Evolutionary conservation across 1,140 invertebrate genomes (phyloP).

Genomic region (Lepidurus packardi): DNA sequence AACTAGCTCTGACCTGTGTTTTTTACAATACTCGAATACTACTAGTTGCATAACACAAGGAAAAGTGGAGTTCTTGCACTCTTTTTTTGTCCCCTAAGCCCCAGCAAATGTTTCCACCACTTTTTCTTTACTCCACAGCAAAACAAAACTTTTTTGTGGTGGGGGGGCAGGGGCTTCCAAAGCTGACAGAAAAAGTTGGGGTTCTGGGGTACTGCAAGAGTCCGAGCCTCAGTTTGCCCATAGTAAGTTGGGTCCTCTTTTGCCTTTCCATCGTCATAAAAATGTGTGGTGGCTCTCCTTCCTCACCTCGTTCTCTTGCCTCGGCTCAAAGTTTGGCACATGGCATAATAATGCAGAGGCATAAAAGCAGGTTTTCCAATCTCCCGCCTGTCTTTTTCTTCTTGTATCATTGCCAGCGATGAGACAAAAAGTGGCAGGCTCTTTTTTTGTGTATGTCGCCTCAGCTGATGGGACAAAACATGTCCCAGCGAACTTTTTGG

Average conservation of each 20-base stretch:
- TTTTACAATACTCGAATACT: too few species aligned
- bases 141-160: too few species aligned
- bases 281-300: background rate
- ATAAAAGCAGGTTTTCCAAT: conserved; percentile 11
- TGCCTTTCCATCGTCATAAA: background rate
- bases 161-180: too few species aligned
- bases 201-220: too few species aligned
- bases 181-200: too few species aligned
- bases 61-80: too few species aligned
- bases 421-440: background rate
- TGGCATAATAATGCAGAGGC: background rate
- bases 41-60: too few species aligned
- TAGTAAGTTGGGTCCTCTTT: background rate
- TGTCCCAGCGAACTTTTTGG: conserved; percentile 6
- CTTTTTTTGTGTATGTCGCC: background rate
- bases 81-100: too few species aligned
- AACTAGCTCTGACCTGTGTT: too few species aligned
- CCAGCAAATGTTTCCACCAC: too few species aligned
- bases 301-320: background rate
- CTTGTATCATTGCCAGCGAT: conserved; percentile 14
- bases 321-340: background rate
- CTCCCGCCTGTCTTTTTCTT: background rate
- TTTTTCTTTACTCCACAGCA: too few species aligned
- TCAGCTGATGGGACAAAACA: conserved; percentile 21
- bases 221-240: too few species aligned